phyloP scores from a whole-genome alignment of 2,113 vertebrate species.

The Pollachius pollachius region DNA sequence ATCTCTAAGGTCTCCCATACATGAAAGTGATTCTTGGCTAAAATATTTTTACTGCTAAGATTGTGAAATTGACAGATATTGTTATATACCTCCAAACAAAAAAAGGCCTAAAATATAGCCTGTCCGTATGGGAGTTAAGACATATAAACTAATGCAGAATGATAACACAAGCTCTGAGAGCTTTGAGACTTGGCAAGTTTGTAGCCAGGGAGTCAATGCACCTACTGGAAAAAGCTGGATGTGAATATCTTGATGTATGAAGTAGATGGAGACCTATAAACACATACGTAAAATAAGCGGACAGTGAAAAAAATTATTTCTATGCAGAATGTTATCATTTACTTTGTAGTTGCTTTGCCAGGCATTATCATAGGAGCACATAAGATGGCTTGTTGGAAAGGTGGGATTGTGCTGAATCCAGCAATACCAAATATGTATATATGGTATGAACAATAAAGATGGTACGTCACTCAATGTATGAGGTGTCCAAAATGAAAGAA shows the following conservation, averaged over 20 bases:
- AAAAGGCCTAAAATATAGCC: slow-evolving; percentile 6
- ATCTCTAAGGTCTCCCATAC: slow-evolving; percentile 10
- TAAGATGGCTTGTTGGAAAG: too few relatives aligned
- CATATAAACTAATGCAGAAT: not conserved
- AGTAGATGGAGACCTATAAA: not conserved
- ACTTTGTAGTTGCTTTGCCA: too few relatives aligned
- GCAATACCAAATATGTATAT: not conserved
- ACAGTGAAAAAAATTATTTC: too few relatives aligned
- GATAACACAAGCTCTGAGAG: slow-evolving; percentile 3
- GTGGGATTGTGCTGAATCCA: not conserved
- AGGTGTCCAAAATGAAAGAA: not conserved
- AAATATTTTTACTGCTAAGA: slow-evolving; percentile 5
- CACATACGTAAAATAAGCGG: not conserved
- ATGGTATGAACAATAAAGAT: not conserved
- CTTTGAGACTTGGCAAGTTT: not conserved
- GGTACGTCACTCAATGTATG: not conserved
- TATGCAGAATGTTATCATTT: too few relatives aligned
- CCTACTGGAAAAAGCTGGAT: not conserved
- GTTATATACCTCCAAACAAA: not conserved
- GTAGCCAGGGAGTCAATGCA: not conserved
- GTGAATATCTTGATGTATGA: slow-evolving; percentile 3
- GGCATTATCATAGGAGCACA: too few relatives aligned
- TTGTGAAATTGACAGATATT: slow-evolving; percentile 8
- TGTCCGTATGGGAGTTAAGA: not conserved
- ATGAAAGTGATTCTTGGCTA: not conserved